phyloP scores from a whole-genome alignment of 2,113 vertebrate species.

The Melanerpes formicivorus region DNA sequence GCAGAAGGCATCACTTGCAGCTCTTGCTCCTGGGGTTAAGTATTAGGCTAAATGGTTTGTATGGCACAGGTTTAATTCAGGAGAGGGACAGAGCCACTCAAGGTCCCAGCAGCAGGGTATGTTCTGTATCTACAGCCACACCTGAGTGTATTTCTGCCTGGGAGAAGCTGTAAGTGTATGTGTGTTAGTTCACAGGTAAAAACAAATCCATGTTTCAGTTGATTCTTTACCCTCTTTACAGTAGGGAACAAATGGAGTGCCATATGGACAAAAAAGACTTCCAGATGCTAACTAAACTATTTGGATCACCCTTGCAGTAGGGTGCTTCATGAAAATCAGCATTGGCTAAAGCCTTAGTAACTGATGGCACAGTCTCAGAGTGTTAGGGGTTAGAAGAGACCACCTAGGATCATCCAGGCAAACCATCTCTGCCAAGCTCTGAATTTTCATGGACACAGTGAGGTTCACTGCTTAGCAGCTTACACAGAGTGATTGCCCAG shows the following conservation, averaged over 20 bases:
- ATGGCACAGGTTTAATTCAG: not conserved
- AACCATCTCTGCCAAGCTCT: not conserved
- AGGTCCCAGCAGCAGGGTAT: not conserved
- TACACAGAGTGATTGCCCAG: too few relatives aligned
- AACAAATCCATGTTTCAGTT: not conserved
- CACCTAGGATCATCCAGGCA: too few relatives aligned
- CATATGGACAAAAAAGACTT: not conserved
- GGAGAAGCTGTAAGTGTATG: fast-evolving
- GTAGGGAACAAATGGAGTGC: not conserved
- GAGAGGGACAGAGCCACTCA: not conserved
- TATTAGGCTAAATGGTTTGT: not conserved
- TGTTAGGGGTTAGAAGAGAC: too few relatives aligned
- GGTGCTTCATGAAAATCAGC: not conserved
- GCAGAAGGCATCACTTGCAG: not conserved
- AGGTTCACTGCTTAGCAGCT: not conserved
- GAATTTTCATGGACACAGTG: not conserved
- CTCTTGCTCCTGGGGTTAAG: not conserved
- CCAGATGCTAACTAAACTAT: not conserved
- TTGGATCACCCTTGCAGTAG: not conserved
- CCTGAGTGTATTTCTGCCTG: not conserved
- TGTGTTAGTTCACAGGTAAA: not conserved
- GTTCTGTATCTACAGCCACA: not conserved
- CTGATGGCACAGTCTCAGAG: not conserved
- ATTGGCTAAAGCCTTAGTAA: not conserved
- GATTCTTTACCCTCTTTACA: not conserved